Conservation (phyloP, 2,888 invertebrate genomes). For the Hemaris fuciformis region DNA sequence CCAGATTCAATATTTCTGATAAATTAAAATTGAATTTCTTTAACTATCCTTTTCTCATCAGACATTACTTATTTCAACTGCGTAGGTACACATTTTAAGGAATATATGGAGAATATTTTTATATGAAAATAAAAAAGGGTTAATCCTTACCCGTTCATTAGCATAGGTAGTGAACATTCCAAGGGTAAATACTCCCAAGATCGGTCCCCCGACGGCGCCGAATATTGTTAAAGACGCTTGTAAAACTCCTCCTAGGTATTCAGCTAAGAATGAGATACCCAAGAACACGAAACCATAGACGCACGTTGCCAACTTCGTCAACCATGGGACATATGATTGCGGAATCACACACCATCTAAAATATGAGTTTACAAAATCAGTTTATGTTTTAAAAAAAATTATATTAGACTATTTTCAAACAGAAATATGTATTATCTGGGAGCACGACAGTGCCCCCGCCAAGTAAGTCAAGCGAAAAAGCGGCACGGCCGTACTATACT, state of each 20-base stretch:
- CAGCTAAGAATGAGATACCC: conserved; percentile 90
- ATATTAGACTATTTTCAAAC: neutral
- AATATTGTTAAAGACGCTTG: conserved; percentile 93
- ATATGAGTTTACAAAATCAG: too few species aligned
- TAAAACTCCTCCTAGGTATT: conserved; percentile 92
- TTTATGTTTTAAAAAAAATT: neutral
- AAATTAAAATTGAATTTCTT: too few species aligned
- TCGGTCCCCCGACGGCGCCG: conserved; percentile 92
- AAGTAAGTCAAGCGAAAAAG: too few species aligned
- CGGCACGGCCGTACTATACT: too few species aligned
- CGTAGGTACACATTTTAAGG: too few species aligned
- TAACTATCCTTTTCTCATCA: too few species aligned
- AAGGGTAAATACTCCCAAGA: conserved; percentile 91
- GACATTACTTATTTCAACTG: too few species aligned
- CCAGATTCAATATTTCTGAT: too few species aligned
- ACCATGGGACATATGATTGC: conserved; percentile 65
- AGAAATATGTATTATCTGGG: too few species aligned
- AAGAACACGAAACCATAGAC: conserved; percentile 88
- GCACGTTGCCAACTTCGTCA: conserved; percentile 86
- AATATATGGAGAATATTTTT: too few species aligned
- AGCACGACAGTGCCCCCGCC: too few species aligned
- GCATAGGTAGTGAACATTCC: conserved; percentile 90
- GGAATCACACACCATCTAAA: conserved; percentile 60
- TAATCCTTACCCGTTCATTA: conserved; percentile 84
- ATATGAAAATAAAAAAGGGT: too few species aligned